These are phyloP conservation scores for Hemibagrus wyckioides DNA, from an alignment of 2,113 vertebrate species.

Conservation along the genomic window DNA sequence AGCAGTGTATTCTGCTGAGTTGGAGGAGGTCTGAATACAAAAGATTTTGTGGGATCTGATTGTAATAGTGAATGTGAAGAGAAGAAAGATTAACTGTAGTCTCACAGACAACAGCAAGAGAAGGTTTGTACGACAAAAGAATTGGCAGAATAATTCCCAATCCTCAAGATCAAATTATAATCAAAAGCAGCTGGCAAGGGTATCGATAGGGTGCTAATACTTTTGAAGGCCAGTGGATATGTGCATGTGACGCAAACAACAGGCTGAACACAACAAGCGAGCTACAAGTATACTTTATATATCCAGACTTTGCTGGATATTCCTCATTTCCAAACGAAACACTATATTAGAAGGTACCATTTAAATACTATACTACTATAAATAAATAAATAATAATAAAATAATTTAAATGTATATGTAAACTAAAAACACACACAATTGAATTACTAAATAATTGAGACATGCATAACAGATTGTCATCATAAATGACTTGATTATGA, in stretches of 20 bases:
- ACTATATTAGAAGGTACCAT: not conserved
- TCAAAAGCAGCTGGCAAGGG: not conserved
- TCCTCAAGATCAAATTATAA: not conserved
- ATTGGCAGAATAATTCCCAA: not conserved
- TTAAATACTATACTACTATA: not conserved
- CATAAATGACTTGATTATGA: not conserved
- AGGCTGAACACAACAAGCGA: not conserved
- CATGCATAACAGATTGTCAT: not conserved
- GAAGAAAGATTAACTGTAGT: not conserved
- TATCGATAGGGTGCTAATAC: not conserved
- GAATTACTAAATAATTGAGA: not conserved
- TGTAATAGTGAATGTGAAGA: not conserved
- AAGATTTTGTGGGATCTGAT: not conserved
- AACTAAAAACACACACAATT: not conserved
- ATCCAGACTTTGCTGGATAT: not conserved
- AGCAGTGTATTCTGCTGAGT: not conserved
- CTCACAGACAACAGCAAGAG: not conserved
- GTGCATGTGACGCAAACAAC: not conserved
- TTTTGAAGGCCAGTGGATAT: too few species aligned
- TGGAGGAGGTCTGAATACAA: not conserved
- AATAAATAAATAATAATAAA: not conserved
- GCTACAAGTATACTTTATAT: not conserved
- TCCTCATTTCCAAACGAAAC: not conserved
- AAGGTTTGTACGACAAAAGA: not conserved
- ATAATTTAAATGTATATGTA: not conserved